Evolutionary conservation across 2,113 vertebrate genomes (phyloP).

Genomic region (Pseudorhombus dupliciocellatus): DNA sequence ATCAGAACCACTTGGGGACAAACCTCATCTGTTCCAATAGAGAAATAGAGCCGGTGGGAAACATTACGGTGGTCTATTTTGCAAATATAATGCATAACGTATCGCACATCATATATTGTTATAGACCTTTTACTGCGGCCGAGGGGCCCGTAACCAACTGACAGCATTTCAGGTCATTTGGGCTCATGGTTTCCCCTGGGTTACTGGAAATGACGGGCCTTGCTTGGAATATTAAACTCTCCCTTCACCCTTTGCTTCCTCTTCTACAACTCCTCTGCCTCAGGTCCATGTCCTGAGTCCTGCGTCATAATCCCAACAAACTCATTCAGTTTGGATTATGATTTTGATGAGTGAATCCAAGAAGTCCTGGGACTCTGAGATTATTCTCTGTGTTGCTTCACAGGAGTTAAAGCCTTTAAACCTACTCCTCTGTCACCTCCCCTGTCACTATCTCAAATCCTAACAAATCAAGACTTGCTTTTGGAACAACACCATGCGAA

Average conservation of each 20-base stretch:
- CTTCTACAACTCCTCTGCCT: too few species aligned
- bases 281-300: too few species aligned
- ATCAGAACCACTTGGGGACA: not conserved
- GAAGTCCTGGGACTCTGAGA: too few species aligned
- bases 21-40: not conserved
- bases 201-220: not conserved
- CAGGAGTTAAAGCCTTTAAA: too few species aligned
- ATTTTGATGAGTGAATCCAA: too few species aligned
- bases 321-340: too few species aligned
- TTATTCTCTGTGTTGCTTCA: too few species aligned
- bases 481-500: too few species aligned
- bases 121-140: not conserved
- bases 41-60: conserved; percentile 5
- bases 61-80: not conserved
- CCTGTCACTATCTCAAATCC: too few species aligned
- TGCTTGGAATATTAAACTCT: not conserved
- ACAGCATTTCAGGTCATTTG: not conserved
- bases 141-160: not conserved
- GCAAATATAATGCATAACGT: not conserved
- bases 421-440: too few species aligned
- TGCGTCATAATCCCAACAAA: too few species aligned
- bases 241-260: not conserved
- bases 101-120: not conserved
- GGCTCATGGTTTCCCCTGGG: not conserved
- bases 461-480: too few species aligned